Base-by-base conservation (phyloP, 1,140 invertebrate genomes). In the Papilio polytes region DNA sequence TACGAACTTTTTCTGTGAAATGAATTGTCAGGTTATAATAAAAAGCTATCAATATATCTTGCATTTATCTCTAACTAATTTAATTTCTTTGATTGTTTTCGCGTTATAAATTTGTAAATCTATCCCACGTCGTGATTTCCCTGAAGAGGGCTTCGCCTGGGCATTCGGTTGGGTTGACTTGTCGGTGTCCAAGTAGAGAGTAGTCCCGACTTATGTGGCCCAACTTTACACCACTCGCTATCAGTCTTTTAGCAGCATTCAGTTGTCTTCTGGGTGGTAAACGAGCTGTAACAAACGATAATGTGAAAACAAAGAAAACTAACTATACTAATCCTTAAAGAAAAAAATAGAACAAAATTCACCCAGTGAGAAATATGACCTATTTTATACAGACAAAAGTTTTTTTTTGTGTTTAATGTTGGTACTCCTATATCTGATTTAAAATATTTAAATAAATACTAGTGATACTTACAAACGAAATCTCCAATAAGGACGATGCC, bases 401-500 rank as follows among this genome's bases (percentile, higher is more conserved):
- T n/a, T n/a, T n/a, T n/a, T n/a, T n/a, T n/a, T n/a, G n/a, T n/a
- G n/a, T n/a, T n/a, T n/a, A n/a, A n/a, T n/a, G n/a, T n/a, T n/a
- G n/a, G n/a, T n/a, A n/a, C n/a, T n/a, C n/a, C n/a, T n/a, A n/a
- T n/a, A n/a, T n/a, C n/a, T n/a, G n/a, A n/a, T n/a, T n/a, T n/a
- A n/a, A n/a, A n/a, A n/a, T n/a, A n/a, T n/a, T n/a, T n/a, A n/a
- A n/a, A n/a, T n/a, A n/a, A n/a, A n/a, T n/a, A n/a, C n/a, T n/a
- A n/a, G n/a, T n/a, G n/a, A 48, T 72, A 92, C 92, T 96, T 86
- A 96, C 96, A 89, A 88, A 91, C 85, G 93, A 95, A 97, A 83
- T 96, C 96, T 20, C 95, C 97, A 80, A 98, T 97, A 8, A 98
- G 92, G 9, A 96, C 96, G 83, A 98, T 97, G 77, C 97, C 97